These are phyloP conservation scores for Callitettix versicolor DNA, from an alignment of 1,140 invertebrate species.

Conservation along the genomic window DNA sequence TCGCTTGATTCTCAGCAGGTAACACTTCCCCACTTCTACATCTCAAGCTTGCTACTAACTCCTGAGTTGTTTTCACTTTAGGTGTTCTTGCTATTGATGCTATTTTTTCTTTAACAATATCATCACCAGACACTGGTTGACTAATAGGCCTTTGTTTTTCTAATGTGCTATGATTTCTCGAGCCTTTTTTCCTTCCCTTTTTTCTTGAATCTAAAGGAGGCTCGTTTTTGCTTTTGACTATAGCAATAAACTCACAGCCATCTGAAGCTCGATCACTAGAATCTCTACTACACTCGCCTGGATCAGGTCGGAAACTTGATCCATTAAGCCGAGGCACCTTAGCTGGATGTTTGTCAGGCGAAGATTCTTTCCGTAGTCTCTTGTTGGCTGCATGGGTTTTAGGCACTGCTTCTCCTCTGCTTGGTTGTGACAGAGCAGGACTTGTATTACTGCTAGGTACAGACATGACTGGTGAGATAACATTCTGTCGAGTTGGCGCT, in stretches of 20 bases:
- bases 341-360: conserved; percentile 23
- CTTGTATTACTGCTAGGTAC: conserved; percentile 23
- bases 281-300: conserved; percentile 19
- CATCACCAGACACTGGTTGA: conserved; percentile 31
- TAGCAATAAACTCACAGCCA: conserved; percentile 13
- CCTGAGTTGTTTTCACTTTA: conserved; percentile 75
- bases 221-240: conserved; percentile 18
- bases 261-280: conserved; percentile 13
- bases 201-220: conserved; percentile 39
- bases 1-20: conserved; percentile 22
- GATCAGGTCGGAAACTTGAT: conserved; percentile 24
- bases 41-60: conserved; percentile 66
- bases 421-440: conserved; percentile 18
- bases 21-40: conserved; percentile 36
- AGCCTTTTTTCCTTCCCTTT: conserved; percentile 57
- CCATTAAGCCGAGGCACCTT: conserved; percentile 36
- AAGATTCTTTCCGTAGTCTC: conserved; percentile 44
- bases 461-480: conserved; percentile 24
- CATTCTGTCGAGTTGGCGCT: conserved; percentile 31
- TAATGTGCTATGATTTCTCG: conserved; percentile 38
- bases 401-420: conserved; percentile 35
- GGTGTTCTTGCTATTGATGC: conserved; percentile 50
- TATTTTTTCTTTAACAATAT: conserved; percentile 51
- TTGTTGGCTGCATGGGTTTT: conserved; percentile 51
- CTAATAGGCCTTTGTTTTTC: conserved; percentile 18